Evolutionary conservation across 1,140 invertebrate species (phyloP).

Genomic region (Drosophila biarmipes): DNA sequence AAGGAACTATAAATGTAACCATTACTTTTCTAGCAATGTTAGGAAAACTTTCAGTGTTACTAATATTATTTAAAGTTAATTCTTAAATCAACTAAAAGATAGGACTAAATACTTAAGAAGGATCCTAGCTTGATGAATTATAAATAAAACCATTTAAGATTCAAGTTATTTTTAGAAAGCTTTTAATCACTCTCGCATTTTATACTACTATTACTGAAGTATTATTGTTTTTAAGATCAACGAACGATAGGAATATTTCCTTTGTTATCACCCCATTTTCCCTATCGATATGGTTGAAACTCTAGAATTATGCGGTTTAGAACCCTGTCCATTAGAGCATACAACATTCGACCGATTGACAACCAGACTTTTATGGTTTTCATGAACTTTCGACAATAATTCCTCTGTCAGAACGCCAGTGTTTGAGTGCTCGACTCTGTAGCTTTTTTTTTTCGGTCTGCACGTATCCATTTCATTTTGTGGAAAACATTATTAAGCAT

Average conservation of each 20-base stretch:
- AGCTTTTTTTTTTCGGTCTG: neutral
- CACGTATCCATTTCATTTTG: slow-evolving; percentile 68
- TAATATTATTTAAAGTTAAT: no score
- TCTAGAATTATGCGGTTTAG: neutral
- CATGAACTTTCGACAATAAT: slow-evolving; percentile 66
- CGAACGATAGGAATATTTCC: no score
- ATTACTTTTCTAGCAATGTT: no score
- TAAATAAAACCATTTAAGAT: neutral
- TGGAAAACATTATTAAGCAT: slow-evolving; percentile 54
- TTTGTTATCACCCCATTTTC: neutral
- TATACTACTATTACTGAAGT: no score
- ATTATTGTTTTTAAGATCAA: no score
- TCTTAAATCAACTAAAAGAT: no score
- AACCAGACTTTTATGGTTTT: slow-evolving; percentile 34
- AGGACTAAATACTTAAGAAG: no score
- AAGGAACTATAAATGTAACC: neutral
- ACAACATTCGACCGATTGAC: slow-evolving; percentile 11
- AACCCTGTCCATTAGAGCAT: slow-evolving; percentile 1
- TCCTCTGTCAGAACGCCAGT: slow-evolving; percentile 11
- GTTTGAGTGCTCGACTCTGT: slow-evolving; percentile 11
- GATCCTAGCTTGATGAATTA: no score
- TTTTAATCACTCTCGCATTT: no score
- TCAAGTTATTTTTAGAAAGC: neutral
- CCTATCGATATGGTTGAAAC: neutral
- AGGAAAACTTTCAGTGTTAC: no score